phyloP scores from a whole-genome alignment of 2,888 invertebrate genomes.

The Thyatira batis region DNA sequence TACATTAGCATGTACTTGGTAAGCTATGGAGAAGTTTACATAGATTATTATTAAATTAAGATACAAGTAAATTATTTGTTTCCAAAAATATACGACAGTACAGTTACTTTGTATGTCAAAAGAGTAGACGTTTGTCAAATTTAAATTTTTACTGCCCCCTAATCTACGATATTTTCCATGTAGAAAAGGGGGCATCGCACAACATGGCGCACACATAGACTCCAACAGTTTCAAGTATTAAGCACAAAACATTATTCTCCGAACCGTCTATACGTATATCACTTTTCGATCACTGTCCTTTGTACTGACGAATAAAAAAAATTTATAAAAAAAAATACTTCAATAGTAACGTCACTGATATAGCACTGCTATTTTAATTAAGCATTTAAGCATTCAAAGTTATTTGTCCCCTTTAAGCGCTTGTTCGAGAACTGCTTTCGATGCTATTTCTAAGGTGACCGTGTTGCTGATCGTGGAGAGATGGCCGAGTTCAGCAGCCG shows the following conservation, averaged over 20 bases:
- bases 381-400: constrained; percentile 2
- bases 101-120: not conserved
- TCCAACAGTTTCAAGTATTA: not conserved
- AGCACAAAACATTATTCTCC: not conserved
- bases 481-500: constrained; percentile 44
- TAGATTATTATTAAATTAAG: not conserved
- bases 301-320: constrained; percentile 32
- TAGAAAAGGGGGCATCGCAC: not conserved
- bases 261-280: constrained; percentile 10
- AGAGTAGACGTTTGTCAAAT: not conserved
- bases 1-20: not conserved
- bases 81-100: not conserved
- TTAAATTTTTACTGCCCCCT: not conserved
- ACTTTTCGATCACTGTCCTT: constrained; percentile 33
- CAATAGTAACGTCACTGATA: not conserved
- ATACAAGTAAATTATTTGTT: not conserved
- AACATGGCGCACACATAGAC: not conserved
- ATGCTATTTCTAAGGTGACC: constrained; percentile 76
- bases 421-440: constrained; percentile 65
- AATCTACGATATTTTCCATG: not conserved
- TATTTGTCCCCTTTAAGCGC: constrained; percentile 67
- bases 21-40: not conserved
- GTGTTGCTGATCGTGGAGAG: constrained; percentile 75
- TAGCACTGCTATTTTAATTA: not conserved
- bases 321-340: constrained; percentile 23